Evolutionary conservation across 92 coral and sea anemone genomes (phyloP).

Genomic region (Zoanthus gigantus): DNA sequence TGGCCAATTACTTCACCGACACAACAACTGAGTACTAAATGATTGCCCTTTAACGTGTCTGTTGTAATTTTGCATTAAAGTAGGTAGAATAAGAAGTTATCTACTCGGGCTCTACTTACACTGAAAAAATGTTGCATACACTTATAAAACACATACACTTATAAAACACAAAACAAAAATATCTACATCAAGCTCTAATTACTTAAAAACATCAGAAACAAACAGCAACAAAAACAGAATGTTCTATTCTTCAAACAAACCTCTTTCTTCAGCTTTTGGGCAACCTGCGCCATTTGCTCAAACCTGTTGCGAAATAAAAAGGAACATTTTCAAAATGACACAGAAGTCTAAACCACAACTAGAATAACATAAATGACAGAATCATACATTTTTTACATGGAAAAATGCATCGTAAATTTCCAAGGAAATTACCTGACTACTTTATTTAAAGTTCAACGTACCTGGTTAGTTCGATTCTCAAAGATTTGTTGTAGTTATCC

Average conservation of each 20-base stretch:
- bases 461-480: conserved; percentile 93
- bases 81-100: too few relatives aligned
- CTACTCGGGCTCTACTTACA: too few relatives aligned
- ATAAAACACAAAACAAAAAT: too few relatives aligned
- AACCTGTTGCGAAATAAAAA: conserved; percentile 55
- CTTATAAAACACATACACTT: too few relatives aligned
- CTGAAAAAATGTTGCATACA: too few relatives aligned
- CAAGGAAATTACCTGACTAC: neutral
- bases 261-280: conserved; percentile 89
- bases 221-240: neutral
- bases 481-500: conserved; percentile 85
- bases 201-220: neutral
- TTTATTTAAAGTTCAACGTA: neutral
- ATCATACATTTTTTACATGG: neutral
- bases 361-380: neutral
- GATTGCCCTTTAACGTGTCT: too few relatives aligned
- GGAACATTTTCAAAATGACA: neutral
- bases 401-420: neutral
- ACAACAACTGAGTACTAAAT: too few relatives aligned
- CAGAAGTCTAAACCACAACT: neutral
- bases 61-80: too few relatives aligned
- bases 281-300: conserved; percentile 89
- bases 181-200: too few relatives aligned
- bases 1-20: too few relatives aligned
- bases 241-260: conserved; percentile 42